Evolutionary conservation across 2,113 vertebrate species (phyloP).

Genomic region (Apaloderma vittatum): DNA sequence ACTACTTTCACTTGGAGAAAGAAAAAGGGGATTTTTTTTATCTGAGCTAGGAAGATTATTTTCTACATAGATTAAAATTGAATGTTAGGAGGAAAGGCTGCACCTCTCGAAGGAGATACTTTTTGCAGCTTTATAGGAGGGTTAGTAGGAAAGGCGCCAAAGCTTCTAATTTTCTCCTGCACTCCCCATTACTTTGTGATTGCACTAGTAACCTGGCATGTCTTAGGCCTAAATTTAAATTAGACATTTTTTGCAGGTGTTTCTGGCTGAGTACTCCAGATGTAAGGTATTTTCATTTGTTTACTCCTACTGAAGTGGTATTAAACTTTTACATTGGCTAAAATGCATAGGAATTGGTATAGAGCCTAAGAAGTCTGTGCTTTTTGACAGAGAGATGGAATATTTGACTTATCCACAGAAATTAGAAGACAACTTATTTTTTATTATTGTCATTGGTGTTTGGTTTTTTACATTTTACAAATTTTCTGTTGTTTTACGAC

Average conservation of each 20-base stretch:
- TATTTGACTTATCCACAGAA: not conserved
- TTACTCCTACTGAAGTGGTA: not conserved
- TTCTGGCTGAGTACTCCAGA: constrained; percentile 8
- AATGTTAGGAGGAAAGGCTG: not conserved
- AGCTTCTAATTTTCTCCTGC: not conserved
- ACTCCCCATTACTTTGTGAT: not conserved
- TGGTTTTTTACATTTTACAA: not conserved
- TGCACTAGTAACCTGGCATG: constrained; percentile 16
- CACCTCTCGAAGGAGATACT: not conserved
- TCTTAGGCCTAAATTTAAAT: not conserved
- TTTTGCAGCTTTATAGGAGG: not conserved
- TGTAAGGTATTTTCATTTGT: constrained; percentile 37
- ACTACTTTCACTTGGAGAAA: not conserved
- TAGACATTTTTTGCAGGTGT: constrained; percentile 20
- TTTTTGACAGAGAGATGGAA: not conserved
- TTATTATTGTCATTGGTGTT: no score
- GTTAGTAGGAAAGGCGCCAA: not conserved
- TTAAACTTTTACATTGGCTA: not conserved
- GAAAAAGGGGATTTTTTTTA: not conserved
- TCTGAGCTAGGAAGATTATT: not conserved
- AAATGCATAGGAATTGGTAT: not conserved
- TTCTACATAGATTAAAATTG: not conserved
- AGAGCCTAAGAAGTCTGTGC: not conserved
- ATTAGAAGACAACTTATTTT: not conserved
- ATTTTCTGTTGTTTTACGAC: not conserved